Base-by-base conservation (phyloP, 1,140 invertebrate species). In the Polypedilum pembai region DNA sequence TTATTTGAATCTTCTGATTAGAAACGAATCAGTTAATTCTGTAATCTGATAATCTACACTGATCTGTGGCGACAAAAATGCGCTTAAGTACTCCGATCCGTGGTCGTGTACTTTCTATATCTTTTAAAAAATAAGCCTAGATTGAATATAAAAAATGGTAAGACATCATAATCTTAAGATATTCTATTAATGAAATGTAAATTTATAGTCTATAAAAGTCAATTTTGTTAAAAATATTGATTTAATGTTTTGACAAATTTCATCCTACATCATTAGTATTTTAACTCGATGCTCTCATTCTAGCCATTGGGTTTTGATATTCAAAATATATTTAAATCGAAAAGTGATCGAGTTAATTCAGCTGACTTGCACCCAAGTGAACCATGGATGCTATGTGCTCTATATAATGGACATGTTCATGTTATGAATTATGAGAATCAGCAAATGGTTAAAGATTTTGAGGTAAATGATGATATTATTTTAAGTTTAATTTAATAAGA, bases 341-440 rank as follows among this genome's bases (percentile, higher is more conserved):
- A 98, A 75, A 98, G 96, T 0, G 98, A 99, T 83, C 88, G 98
- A 77, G 97, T 99, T 7, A 99, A 99, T 85, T 95, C 92, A 81
- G 94, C 98, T 0, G 98, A 99, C 84, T 87, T 99, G 75, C 98
- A 99, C 84, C 96, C 97, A 8, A 89, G 91, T 17, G 98, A 99
- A 80, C 96, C 95, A 79, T 99, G 98, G 98, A 95, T 99, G 89
- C 86, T 99, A 40, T 96, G 94, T 76, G 96, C 96, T 24, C 85
- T 99, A 3, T 99, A 99, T 85, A 98, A 96, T 85, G 98, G 98
- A 76, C 95, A 98, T 84, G 96, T 99, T 76, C 97, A 99, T 85
- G 94, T 99, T 79, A 99, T 98, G 96, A 99, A 99, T 83, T 91
- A 96, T 86, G 97, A 99, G 82, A 93, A 90, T 73, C 95, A 98